Evolutionary conservation across 2,113 vertebrate genomes (phyloP), one percentile per base, ranked within the genome.

Genomic region (Acanthochromis polyacanthus): DNA sequence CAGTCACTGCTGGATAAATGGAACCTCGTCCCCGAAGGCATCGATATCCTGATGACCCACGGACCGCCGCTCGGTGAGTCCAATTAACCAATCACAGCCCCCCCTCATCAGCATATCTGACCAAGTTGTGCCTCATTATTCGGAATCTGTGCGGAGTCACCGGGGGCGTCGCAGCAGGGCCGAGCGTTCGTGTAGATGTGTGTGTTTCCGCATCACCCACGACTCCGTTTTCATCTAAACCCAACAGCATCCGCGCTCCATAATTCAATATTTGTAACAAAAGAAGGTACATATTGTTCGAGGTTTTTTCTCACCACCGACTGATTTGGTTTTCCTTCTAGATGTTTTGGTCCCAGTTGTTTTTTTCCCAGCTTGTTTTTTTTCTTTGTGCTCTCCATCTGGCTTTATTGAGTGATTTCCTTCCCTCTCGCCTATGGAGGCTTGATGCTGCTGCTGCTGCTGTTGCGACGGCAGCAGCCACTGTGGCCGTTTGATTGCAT

Each of bases 1-100:
- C 98, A 99, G 95, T 98, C 97, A 92, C 95, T 99, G 93, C 95
- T 99, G 94, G 98, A 99, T 94, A 99, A 99, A 92, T 99, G 98
- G 98, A 98, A 99, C 94, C 96, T 96, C 81, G 96, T 99, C 89
- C 98, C 98, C 0, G 97, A 99, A 83, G 97, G 98, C 93, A 94
- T 98, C 85, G 98, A 99, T 95, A 97, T 99, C 86, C 96, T 99
- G 94, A 99, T 99, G 98, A 99, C 98, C 85, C 98, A 99, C 12
- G 97, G 97, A 88, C 98, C 98, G 89, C 98, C 98, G 32, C 96
- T 99, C 70, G 97, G 98, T 99, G 95, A 97, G 97, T 95, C 73
- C 80, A 83, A 71, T 91, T 85, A 92, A 73, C 83, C 88, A 92
- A 91, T 93, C 84, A 84, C 76, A 78, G 74, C 57, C 15, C 17